A percentile compares a stretch with the other conserved stretches of the same genome.
Conservation (phyloP, 2,797 vertebrate species). For the Petrocephalus schoutedeni region DNA sequence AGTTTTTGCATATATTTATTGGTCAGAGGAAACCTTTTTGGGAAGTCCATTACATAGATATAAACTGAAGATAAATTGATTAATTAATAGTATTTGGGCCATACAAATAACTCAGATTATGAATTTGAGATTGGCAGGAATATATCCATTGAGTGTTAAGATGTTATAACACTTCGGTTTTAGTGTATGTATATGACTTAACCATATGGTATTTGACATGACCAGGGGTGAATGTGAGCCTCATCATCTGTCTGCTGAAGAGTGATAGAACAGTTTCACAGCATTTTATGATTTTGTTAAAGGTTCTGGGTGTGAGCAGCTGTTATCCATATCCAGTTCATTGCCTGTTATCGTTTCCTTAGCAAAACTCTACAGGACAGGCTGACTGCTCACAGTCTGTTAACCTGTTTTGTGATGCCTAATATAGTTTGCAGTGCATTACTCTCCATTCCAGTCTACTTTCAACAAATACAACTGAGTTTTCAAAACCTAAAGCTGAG, state of each 20-base stretch:
- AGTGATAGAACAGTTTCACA: neutral
- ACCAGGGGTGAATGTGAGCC: neutral
- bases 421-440: neutral
- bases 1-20: neutral
- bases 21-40: neutral
- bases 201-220: neutral
- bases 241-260: neutral
- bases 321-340: neutral
- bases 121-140: neutral
- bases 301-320: neutral
- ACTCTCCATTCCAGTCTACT: neutral
- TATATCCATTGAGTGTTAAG: neutral
- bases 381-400: neutral
- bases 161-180: neutral
- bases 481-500: neutral
- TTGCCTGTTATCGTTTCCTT: neutral
- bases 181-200: neutral
- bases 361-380: neutral
- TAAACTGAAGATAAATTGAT: neutral
- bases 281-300: neutral
- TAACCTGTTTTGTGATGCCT: neutral
- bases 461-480: neutral
- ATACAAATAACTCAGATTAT: neutral
- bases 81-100: neutral
- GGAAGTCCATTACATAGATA: neutral